These are phyloP conservation scores for Melanotaenia pygmaea DNA, from an alignment of 2,797 vertebrate genomes.

Conservation along the genomic window DNA sequence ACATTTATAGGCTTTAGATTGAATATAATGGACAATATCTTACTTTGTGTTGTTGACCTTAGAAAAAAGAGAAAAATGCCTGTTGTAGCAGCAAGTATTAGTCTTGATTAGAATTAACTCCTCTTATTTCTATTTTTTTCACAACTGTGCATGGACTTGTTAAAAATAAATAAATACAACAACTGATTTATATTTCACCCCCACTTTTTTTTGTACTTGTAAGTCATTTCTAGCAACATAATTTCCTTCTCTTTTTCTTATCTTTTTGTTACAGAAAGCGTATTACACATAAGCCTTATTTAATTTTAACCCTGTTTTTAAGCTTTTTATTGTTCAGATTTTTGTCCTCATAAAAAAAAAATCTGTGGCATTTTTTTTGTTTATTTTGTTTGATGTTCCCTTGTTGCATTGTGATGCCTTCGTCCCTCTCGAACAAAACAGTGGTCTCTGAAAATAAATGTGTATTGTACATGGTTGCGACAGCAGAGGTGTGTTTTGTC, in stretches of 20 bases:
- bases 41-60: slow-evolving; percentile 39
- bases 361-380: slow-evolving; percentile 17
- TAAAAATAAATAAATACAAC: slow-evolving; percentile 1
- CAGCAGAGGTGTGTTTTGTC: not conserved
- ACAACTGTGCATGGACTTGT: not conserved
- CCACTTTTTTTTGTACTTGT: not conserved
- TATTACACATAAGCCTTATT: slow-evolving; percentile 19
- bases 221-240: not conserved
- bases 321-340: slow-evolving; percentile 6
- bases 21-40: slow-evolving; percentile 56
- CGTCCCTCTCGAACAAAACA: slow-evolving; percentile 11
- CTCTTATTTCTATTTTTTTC: slow-evolving; percentile 27
- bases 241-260: slow-evolving; percentile 9
- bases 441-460: slow-evolving; percentile 15
- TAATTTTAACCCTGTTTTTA: slow-evolving; percentile 8
- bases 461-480: slow-evolving; percentile 14
- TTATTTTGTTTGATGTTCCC: slow-evolving; percentile 24
- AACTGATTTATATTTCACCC: not conserved
- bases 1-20: slow-evolving; percentile 57
- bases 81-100: not conserved
- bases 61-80: slow-evolving; percentile 18
- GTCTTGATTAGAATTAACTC: slow-evolving; percentile 36
- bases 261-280: not conserved
- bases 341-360: slow-evolving; percentile 25
- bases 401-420: slow-evolving; percentile 16